phyloP scores from a whole-genome alignment of 2,888 invertebrate genomes.

The Troides helena region DNA sequence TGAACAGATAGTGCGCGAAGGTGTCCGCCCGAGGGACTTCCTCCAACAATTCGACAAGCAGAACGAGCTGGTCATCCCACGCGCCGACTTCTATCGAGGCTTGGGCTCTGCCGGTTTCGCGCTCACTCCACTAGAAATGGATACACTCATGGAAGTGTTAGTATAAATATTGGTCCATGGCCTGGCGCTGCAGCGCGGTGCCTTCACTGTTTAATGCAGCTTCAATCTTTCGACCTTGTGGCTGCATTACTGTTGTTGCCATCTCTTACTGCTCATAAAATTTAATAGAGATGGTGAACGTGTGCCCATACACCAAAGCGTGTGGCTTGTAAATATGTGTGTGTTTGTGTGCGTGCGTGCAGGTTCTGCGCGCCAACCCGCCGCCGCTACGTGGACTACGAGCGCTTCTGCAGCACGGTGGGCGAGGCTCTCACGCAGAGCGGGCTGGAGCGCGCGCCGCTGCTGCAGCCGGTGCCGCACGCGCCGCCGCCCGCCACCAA shows the following conservation, averaged over 20 bases:
- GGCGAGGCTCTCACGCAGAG: constrained; percentile 86
- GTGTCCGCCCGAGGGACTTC: constrained; percentile 84
- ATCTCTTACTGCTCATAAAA: too few species aligned
- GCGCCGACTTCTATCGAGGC: constrained; percentile 85
- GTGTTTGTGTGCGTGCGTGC: not conserved
- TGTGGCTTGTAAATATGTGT: too few species aligned
- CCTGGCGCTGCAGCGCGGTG: too few species aligned
- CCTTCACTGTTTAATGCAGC: too few species aligned
- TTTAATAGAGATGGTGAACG: too few species aligned
- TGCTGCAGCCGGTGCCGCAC: constrained; percentile 85
- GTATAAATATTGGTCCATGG: constrained; percentile 40
- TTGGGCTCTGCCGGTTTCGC: constrained; percentile 83
- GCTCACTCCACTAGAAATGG: constrained; percentile 84
- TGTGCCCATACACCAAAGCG: too few species aligned
- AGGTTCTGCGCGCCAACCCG: constrained; percentile 84
- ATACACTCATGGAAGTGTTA: constrained; percentile 86
- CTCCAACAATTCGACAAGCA: constrained; percentile 83
- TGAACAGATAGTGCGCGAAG: constrained; percentile 82
- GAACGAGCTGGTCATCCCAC: constrained; percentile 82
- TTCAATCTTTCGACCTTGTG: too few species aligned
- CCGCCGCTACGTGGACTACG: constrained; percentile 82
- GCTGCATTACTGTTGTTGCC: too few species aligned
- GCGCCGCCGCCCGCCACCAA: constrained; percentile 82
- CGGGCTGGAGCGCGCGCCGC: constrained; percentile 84
- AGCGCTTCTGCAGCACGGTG: constrained; percentile 83